Evolutionary conservation across 1,140 invertebrate genomes (phyloP).

Genomic region (Acromyrmex charruanus): DNA sequence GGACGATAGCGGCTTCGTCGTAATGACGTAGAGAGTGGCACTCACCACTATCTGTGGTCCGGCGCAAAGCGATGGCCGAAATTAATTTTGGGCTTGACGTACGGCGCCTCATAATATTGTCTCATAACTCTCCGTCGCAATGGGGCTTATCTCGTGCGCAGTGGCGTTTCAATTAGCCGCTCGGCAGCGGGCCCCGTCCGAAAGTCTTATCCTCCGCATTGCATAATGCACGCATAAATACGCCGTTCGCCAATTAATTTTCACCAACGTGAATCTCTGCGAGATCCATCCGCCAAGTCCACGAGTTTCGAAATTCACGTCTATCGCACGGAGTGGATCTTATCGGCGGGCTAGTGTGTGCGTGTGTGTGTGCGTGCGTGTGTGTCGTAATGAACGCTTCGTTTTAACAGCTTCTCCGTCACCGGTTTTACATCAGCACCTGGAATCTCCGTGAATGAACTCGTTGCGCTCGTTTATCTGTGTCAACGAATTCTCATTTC

Average conservation of each 20-base stretch:
- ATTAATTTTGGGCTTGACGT: conserved; percentile 78
- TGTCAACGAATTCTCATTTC: not conserved
- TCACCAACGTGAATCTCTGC: conserved; percentile 33
- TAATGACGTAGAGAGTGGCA: conserved; percentile 68
- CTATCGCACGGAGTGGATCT: conserved; percentile 29
- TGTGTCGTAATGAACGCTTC: conserved; percentile 36
- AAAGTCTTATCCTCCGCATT: conserved; percentile 78
- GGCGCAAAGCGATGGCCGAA: conserved; percentile 69
- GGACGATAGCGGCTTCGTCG: conserved; percentile 51
- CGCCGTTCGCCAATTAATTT: conserved; percentile 72
- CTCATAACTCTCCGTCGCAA: conserved; percentile 78
- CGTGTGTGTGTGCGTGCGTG: too few species aligned
- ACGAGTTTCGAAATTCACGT: conserved; percentile 36
- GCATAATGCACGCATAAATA: conserved; percentile 79
- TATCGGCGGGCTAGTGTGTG: conserved; percentile 38
- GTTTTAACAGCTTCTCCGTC: conserved; percentile 37
- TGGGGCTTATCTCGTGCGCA: conserved; percentile 73
- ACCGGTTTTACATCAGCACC: conserved; percentile 29
- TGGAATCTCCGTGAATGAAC: not conserved
- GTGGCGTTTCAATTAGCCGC: conserved; percentile 79
- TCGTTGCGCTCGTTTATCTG: not conserved
- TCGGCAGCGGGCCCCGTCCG: conserved; percentile 44
- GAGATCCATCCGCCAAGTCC: not conserved
- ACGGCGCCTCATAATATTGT: conserved; percentile 80
- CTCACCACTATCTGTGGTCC: conserved; percentile 60